Evolutionary conservation across 2,113 vertebrate genomes (phyloP).

Genomic region (Syngnathus typhle): DNA sequence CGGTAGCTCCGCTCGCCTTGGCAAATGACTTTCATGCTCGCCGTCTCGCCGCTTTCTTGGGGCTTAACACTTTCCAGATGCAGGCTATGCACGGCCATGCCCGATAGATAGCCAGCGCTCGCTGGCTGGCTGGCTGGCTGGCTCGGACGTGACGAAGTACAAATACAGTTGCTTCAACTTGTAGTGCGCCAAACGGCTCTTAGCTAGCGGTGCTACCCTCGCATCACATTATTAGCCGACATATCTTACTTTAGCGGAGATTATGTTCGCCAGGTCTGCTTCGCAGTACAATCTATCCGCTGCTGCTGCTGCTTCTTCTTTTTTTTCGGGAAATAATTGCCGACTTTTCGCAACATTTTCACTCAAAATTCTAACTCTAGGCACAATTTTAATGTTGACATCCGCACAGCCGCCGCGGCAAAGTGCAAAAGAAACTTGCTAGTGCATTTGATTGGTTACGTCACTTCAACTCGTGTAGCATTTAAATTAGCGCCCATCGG

Average conservation of each 20-base stretch:
- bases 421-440: neutral
- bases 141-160: neutral
- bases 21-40: conserved; percentile 52
- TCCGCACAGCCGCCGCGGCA: too few species aligned
- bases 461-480: neutral
- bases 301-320: too few species aligned
- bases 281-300: too few species aligned
- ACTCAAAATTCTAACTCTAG: too few species aligned
- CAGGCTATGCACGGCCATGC: conserved; percentile 30
- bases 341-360: too few species aligned
- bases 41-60: conserved; percentile 39
- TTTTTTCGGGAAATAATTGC: too few species aligned
- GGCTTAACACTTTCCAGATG: conserved; percentile 51
- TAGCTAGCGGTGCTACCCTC: too few species aligned
- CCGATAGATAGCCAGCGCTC: neutral
- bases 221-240: too few species aligned
- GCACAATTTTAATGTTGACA: too few species aligned
- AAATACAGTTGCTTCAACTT: neutral
- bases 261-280: too few species aligned
- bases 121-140: neutral
- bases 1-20: conserved; percentile 37
- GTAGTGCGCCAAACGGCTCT: too few species aligned
- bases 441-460: neutral
- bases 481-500: neutral
- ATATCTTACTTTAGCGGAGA: too few species aligned